Evolutionary conservation across 2,888 invertebrate species (phyloP).

Genomic region (Lasioglossum marginatum): DNA sequence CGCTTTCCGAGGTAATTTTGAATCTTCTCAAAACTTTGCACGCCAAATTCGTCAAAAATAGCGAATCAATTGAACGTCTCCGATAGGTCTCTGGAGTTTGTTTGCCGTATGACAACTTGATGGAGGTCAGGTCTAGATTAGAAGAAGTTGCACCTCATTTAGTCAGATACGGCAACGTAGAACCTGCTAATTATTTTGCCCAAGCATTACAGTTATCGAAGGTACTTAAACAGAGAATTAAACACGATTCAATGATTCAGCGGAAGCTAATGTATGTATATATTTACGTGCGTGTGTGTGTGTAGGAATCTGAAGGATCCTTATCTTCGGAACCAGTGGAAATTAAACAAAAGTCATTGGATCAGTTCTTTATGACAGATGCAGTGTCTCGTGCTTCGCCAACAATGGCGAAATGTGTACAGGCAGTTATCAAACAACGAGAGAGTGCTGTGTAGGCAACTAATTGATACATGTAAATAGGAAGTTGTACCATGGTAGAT

Average conservation of each 20-base stretch:
- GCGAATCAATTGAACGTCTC: background rate
- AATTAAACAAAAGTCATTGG: slow-evolving; percentile 91
- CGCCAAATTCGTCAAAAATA: background rate
- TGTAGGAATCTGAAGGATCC: slow-evolving; percentile 72
- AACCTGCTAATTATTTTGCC: slow-evolving; percentile 93
- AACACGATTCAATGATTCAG: background rate
- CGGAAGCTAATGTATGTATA: background rate
- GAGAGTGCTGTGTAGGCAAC: slow-evolving; percentile 58
- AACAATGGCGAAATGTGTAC: slow-evolving; percentile 99
- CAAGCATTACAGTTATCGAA: slow-evolving; percentile 91
- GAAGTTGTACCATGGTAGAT: slow-evolving; percentile 18
- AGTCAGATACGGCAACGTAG: slow-evolving; percentile 92
- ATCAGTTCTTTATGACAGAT: slow-evolving; percentile 98
- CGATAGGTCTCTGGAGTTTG: slow-evolving; percentile 87
- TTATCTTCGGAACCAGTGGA: slow-evolving; percentile 85
- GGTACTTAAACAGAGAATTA: slow-evolving; percentile 80
- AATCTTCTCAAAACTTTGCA: background rate
- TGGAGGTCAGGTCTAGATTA: slow-evolving; percentile 93
- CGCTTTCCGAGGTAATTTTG: slow-evolving; percentile 93
- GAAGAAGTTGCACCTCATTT: slow-evolving; percentile 95
- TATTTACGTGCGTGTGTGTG: background rate
- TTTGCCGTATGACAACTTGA: slow-evolving; percentile 94
- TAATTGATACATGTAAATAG: slow-evolving; percentile 46
- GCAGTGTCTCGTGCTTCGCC: slow-evolving; percentile 97
- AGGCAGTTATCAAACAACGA: slow-evolving; percentile 92